phyloP scores from a whole-genome alignment of 2,888 invertebrate species.

The Palloptera scutellata region DNA sequence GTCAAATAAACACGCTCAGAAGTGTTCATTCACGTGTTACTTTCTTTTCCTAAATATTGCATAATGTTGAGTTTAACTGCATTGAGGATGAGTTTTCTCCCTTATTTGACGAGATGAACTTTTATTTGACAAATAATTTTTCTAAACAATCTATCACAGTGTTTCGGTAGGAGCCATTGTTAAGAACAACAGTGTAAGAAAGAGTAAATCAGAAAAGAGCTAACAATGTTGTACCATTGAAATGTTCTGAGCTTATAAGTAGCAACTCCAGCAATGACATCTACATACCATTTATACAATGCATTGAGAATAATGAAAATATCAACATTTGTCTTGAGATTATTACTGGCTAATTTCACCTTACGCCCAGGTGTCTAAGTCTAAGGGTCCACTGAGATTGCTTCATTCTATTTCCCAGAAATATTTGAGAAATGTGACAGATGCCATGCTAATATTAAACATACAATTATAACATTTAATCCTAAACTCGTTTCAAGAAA shows the following conservation, averaged over 20 bases:
- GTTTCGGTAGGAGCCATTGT: constrained; percentile 38
- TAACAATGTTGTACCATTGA: constrained; percentile 2
- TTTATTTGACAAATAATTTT: neutral
- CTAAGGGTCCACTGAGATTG: no score
- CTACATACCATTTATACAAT: no score
- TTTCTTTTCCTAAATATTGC: constrained; percentile 32
- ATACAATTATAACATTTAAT: neutral
- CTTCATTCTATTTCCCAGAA: no score
- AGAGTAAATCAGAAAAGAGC: neutral
- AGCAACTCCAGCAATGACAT: no score
- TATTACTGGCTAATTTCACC: no score
- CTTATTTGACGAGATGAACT: neutral
- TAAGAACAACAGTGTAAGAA: neutral
- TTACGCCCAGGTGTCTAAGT: no score
- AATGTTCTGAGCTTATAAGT: neutral
- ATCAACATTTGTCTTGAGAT: no score
- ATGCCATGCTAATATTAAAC: no score
- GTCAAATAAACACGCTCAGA: neutral
- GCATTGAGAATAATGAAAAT: no score
- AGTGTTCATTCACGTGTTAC: constrained; percentile 25
- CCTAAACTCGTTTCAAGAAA: constrained; percentile 29
- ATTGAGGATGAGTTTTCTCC: constrained; percentile 1
- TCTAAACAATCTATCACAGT: constrained; percentile 50
- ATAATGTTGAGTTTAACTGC: constrained; percentile 13
- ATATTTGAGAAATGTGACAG: no score